Percentiles rank a stretch among this genome's conserved stretches.
Conservation (phyloP, 2,113 vertebrate genomes). For the Peromyscus californicus region DNA sequence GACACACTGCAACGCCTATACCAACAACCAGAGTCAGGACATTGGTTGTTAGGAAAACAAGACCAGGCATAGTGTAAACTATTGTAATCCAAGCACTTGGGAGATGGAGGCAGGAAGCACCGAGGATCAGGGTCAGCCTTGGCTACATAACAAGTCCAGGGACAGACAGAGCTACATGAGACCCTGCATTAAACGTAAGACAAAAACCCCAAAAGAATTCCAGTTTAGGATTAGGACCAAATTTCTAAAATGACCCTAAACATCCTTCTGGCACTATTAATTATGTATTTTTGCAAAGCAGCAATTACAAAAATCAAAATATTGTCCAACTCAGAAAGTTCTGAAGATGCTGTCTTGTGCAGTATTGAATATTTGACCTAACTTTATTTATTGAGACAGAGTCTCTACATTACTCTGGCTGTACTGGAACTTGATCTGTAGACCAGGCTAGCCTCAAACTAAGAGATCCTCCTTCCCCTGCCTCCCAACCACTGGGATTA, state of each 20-base stretch:
- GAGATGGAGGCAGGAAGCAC: background rate
- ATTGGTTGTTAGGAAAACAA: background rate
- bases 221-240: no score
- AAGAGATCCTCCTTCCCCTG: background rate
- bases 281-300: background rate
- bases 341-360: background rate
- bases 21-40: background rate
- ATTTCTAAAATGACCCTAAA: background rate
- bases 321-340: background rate
- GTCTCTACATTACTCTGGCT: background rate
- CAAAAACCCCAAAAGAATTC: background rate
- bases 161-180: background rate
- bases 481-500: background rate
- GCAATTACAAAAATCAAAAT: background rate
- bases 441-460: background rate
- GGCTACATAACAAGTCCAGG: background rate
- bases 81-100: background rate
- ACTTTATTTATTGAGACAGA: conserved; percentile 1
- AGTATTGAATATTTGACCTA: background rate
- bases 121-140: background rate
- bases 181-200: background rate
- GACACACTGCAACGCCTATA: background rate
- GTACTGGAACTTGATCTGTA: background rate
- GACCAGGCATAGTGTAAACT: background rate
- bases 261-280: background rate